Conservation (phyloP, 2,888 invertebrate species). For the Lottia gigantea region DNA sequence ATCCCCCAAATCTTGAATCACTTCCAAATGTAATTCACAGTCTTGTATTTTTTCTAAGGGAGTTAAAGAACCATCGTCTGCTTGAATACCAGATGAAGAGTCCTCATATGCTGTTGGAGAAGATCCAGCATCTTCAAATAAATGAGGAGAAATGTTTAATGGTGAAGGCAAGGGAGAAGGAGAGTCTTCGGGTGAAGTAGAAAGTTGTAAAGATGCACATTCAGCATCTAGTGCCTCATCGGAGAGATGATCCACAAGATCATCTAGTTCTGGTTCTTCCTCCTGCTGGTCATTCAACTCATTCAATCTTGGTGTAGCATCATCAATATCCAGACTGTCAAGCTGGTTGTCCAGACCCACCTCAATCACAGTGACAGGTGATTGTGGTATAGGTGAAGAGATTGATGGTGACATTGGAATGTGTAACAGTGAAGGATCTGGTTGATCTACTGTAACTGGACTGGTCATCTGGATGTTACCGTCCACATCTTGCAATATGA, state of each 20-base stretch:
- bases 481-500: slow-evolving; percentile 45
- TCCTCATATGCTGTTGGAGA: background rate
- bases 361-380: slow-evolving; percentile 63
- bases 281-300: no score
- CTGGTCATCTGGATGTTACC: slow-evolving; percentile 20
- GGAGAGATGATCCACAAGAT: background rate
- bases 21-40: slow-evolving; percentile 27
- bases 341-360: slow-evolving; percentile 59
- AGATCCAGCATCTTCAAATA: no score
- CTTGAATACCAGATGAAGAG: slow-evolving; percentile 26
- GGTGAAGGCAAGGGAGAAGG: background rate
- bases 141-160: background rate
- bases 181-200: slow-evolving; percentile 13
- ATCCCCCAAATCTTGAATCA: slow-evolving; percentile 26
- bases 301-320: slow-evolving; percentile 15
- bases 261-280: background rate
- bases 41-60: slow-evolving; percentile 37
- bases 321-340: slow-evolving; percentile 54
- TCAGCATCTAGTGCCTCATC: background rate
- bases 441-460: slow-evolving; percentile 17
- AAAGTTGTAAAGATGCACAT: background rate
- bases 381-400: slow-evolving; percentile 45
- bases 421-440: slow-evolving; percentile 38
- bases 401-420: slow-evolving; percentile 30
- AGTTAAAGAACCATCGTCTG: slow-evolving; percentile 36